phyloP scores from a whole-genome alignment of 1,140 invertebrate species.

The Bathynomus jamesi region DNA sequence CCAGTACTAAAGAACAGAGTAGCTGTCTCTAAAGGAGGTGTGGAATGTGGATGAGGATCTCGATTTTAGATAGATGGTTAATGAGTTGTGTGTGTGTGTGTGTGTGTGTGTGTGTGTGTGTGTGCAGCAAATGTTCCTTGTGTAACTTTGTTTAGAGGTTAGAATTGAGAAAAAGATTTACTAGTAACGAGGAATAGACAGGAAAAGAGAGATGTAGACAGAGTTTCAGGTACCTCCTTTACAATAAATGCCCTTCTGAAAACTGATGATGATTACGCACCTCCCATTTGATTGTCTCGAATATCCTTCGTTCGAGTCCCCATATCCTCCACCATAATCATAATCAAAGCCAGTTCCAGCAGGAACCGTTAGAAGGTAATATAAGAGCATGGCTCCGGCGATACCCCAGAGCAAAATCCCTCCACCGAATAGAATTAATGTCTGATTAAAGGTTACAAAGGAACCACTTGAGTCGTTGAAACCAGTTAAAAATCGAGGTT shows the following conservation, averaged over 20 bases:
- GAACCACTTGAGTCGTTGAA: conserved; percentile 28
- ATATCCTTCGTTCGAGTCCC: background rate
- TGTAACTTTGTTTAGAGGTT: background rate
- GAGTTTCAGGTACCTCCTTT: too few species aligned
- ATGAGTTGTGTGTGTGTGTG: too few species aligned
- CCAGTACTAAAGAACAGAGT: background rate
- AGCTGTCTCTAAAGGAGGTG: too few species aligned
- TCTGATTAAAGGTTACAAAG: conserved; percentile 37
- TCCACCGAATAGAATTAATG: conserved; percentile 35
- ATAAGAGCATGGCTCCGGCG: conserved; percentile 35
- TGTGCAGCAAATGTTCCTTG: too few species aligned
- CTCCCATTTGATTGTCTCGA: background rate
- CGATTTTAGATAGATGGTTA: too few species aligned
- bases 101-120: too few species aligned
- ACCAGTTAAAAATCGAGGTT: conserved; percentile 21
- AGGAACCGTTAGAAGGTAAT: conserved; percentile 36
- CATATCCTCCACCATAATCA: conserved; percentile 20
- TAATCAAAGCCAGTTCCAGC: conserved; percentile 24
- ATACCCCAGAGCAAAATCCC: conserved; percentile 37
- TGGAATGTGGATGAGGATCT: too few species aligned
- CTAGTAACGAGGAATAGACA: background rate
- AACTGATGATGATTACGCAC: background rate
- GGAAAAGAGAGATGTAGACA: too few species aligned
- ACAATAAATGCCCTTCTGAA: too few species aligned
- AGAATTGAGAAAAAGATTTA: background rate